Evolutionary conservation across 2,797 vertebrate species (phyloP).

Genomic region (Glossophaga mutica): DNA sequence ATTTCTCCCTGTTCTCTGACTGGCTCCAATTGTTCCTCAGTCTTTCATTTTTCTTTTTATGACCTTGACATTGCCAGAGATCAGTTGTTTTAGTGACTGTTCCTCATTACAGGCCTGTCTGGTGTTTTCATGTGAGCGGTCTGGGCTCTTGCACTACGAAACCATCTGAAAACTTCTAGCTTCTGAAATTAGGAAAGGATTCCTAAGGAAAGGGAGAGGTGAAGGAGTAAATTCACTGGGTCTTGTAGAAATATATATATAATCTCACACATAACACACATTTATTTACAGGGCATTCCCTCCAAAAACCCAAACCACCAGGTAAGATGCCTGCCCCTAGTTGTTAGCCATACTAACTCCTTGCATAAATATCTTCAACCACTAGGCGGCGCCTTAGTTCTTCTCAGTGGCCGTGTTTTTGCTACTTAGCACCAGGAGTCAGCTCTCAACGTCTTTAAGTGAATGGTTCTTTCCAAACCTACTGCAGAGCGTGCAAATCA

Average conservation of each 20-base stretch:
- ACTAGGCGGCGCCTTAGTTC: constrained; percentile 73
- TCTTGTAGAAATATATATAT: neutral
- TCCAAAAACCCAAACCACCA: neutral
- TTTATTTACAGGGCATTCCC: neutral
- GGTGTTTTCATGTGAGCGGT: neutral
- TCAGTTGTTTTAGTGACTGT: neutral
- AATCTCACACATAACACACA: neutral
- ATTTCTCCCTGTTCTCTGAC: neutral
- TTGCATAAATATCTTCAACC: constrained; percentile 37
- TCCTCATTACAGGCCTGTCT: neutral
- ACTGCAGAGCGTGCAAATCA: constrained; percentile 29
- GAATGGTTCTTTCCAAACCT: constrained; percentile 37
- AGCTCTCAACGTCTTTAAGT: constrained; percentile 7
- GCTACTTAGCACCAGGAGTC: neutral
- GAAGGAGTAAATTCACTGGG: neutral
- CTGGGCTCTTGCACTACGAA: neutral
- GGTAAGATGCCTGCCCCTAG: no score
- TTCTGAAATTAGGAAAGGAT: neutral
- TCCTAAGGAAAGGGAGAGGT: neutral
- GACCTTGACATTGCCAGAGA: neutral
- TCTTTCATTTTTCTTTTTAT: neutral
- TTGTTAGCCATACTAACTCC: neutral
- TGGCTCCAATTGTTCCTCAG: neutral
- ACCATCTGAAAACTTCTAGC: neutral
- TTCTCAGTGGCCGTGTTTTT: neutral